A percentile compares a stretch with the other conserved stretches of the same genome.
Evolutionary conservation across 2,797 vertebrate genomes (phyloP).

Genomic region (Pipistrellus pipistrellus): DNA sequence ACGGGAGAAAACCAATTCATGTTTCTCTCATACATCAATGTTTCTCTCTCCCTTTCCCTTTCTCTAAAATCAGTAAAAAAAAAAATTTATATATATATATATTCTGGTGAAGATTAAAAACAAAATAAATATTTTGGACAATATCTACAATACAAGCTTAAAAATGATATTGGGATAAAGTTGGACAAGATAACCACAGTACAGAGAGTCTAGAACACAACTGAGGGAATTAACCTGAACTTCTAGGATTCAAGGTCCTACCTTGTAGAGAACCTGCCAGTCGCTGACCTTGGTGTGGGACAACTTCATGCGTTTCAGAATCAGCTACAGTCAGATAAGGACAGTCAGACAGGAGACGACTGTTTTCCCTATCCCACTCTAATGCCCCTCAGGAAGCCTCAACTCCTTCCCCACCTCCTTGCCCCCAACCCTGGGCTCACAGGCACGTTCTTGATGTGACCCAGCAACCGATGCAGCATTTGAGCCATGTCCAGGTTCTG

Average conservation of each 20-base stretch:
- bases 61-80: not conserved
- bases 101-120: not conserved
- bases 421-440: slow-evolving; percentile 82
- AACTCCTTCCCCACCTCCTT: not conserved
- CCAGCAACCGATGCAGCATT: slow-evolving; percentile 93
- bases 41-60: not conserved
- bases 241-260: slow-evolving; percentile 72
- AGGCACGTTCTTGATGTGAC: slow-evolving; percentile 95
- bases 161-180: not conserved
- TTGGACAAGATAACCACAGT: not conserved
- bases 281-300: slow-evolving; percentile 95
- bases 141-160: not conserved
- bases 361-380: not conserved
- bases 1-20: not conserved
- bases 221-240: slow-evolving; percentile 83
- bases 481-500: slow-evolving; percentile 92
- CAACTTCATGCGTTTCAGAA: slow-evolving; percentile 95
- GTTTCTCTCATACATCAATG: not conserved
- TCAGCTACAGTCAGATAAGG: slow-evolving; percentile 88
- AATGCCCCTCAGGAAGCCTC: not conserved
- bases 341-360: slow-evolving; percentile 60
- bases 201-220: not conserved
- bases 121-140: slow-evolving; percentile 22
- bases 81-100: no score
- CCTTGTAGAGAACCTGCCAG: slow-evolving; percentile 97